Conservation (phyloP, 92 coral and sea anemone genomes). For the Palythoa caribaeorum region DNA sequence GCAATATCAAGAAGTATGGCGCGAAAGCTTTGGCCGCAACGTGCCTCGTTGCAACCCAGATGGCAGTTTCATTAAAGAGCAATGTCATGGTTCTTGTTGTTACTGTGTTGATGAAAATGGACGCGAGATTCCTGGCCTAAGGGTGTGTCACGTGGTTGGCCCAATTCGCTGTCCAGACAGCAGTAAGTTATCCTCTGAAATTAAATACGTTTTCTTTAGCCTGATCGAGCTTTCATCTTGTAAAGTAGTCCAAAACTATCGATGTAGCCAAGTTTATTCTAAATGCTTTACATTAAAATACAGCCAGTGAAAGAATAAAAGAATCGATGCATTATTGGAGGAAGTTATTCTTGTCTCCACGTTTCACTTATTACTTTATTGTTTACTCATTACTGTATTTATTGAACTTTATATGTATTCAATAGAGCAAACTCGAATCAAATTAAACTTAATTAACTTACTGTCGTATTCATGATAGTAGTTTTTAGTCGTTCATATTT, state of each 20-base stretch:
- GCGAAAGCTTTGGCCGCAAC: constrained; percentile 18
- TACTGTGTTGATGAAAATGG: constrained; percentile 69
- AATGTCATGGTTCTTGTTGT: constrained; percentile 59
- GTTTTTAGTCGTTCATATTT: not conserved
- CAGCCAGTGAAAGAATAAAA: too few relatives aligned
- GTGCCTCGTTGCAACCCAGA: constrained; percentile 67
- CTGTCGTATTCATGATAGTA: not conserved
- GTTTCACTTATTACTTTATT: too few relatives aligned
- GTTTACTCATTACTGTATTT: too few relatives aligned
- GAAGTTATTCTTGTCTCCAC: too few relatives aligned
- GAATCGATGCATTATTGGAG: too few relatives aligned
- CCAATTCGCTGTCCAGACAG: constrained; percentile 20
- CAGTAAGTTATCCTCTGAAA: constrained; percentile 21
- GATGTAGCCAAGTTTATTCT: not conserved
- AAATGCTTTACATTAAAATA: not conserved
- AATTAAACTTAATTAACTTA: too few relatives aligned
- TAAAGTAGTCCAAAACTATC: not conserved
- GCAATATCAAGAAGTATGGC: constrained; percentile 55
- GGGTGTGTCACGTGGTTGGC: constrained; percentile 37
- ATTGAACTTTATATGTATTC: too few relatives aligned
- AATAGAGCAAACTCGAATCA: too few relatives aligned
- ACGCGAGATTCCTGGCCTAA: constrained; percentile 37
- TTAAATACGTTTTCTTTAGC: too few relatives aligned
- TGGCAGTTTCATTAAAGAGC: constrained; percentile 64
- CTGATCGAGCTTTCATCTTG: too few relatives aligned